Evolutionary conservation across 2,888 invertebrate genomes (phyloP).

Genomic region (Conus canariensis): DNA sequence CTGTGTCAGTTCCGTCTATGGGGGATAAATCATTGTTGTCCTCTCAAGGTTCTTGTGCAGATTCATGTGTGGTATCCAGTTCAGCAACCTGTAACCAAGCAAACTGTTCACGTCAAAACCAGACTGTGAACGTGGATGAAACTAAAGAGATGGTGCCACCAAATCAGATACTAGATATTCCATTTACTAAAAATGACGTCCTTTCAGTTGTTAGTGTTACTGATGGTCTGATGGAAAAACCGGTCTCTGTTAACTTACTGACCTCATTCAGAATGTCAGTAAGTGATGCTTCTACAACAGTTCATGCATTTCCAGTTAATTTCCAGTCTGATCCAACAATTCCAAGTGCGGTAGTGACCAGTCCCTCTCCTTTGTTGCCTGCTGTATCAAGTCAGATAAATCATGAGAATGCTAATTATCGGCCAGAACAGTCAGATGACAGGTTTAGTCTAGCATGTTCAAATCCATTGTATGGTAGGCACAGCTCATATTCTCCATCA

Average conservation of each 20-base stretch:
- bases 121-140: background rate
- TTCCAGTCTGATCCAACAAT: no score
- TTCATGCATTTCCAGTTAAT: no score
- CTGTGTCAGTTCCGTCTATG: background rate
- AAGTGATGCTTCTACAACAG: no score
- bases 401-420: background rate
- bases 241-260: no score
- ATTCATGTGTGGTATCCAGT: no score
- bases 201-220: no score
- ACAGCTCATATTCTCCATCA: background rate
- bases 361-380: background rate
- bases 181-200: background rate
- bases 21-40: background rate
- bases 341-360: background rate
- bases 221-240: no score
- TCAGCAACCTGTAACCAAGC: background rate
- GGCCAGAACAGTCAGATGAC: background rate
- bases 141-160: background rate
- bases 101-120: background rate
- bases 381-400: background rate
- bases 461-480: background rate
- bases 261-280: no score
- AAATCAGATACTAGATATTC: background rate
- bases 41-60: background rate
- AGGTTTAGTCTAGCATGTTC: background rate